These are phyloP conservation scores for Diaprepes abbreviatus DNA, from an alignment of 2,888 invertebrate species.

Conservation along the genomic window DNA sequence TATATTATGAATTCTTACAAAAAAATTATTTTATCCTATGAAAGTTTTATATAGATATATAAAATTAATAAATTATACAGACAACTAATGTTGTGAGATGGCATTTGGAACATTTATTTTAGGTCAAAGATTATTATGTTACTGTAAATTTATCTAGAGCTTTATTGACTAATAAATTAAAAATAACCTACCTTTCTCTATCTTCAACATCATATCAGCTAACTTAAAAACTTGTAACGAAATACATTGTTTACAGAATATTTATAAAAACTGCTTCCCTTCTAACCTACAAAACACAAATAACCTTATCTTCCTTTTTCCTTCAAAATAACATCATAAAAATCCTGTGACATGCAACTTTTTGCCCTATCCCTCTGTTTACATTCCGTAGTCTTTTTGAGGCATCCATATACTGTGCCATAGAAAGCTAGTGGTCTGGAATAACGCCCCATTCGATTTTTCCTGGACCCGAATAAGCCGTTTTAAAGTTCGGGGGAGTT, in stretches of 20 bases:
- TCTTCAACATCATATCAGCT: no score
- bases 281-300: constrained; percentile 15
- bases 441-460: constrained; percentile 49
- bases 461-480: constrained; percentile 44
- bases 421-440: constrained; percentile 46
- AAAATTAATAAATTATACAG: no score
- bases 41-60: no score
- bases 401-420: constrained; percentile 42
- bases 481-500: constrained; percentile 36
- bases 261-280: constrained; percentile 13
- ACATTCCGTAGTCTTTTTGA: constrained; percentile 38
- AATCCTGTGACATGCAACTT: constrained; percentile 39
- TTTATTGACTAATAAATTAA: no score
- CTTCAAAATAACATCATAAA: constrained; percentile 24
- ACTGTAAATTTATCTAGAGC: no score
- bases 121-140: no score
- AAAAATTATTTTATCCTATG: no score
- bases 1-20: no score
- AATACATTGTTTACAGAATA: constrained; percentile 8
- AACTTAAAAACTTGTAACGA: no score
- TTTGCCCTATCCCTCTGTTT: constrained; percentile 39
- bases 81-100: no score
- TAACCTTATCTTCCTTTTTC: constrained; percentile 17
- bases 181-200: no score
- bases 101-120: no score